phyloP scores from a whole-genome alignment of 2,113 vertebrate genomes.

The Lycaon pictus region DNA sequence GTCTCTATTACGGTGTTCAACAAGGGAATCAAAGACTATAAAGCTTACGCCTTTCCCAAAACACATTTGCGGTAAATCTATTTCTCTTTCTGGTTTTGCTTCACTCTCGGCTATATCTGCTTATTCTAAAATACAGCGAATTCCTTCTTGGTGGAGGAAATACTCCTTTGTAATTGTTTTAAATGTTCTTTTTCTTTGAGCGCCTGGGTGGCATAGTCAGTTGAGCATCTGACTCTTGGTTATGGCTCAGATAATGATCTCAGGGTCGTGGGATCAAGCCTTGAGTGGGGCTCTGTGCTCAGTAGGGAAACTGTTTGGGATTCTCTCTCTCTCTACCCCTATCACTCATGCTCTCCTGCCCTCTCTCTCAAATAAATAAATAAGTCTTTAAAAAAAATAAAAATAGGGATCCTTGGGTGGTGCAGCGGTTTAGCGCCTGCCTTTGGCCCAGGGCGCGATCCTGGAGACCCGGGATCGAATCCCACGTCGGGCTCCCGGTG shows the following conservation, averaged over 20 bases:
- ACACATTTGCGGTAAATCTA: background rate
- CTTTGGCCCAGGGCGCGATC: no score
- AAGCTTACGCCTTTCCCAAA: background rate
- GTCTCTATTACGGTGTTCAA: background rate
- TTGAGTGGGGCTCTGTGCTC: background rate
- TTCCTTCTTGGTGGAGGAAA: constrained; percentile 35
- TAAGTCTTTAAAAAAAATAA: background rate
- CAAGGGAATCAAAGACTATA: background rate
- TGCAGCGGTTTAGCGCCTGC: no score
- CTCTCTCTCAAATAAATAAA: background rate
- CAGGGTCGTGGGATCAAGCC: background rate
- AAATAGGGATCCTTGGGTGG: no score
- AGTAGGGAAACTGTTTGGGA: background rate
- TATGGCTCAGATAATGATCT: background rate
- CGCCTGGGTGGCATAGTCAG: background rate
- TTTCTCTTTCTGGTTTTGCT: background rate
- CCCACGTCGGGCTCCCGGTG: no score
- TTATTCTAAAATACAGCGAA: background rate
- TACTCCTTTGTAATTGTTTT: background rate
- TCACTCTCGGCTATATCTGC: background rate
- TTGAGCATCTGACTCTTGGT: background rate
- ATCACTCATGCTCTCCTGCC: fast-evolving
- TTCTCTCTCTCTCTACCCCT: background rate
- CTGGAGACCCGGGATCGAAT: no score
- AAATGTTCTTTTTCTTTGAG: background rate